Percentiles rank a stretch among this genome's conserved stretches.
These are phyloP conservation scores for Epistrophe eligans DNA, from an alignment of 2,888 invertebrate genomes.

Conservation along the genomic window DNA sequence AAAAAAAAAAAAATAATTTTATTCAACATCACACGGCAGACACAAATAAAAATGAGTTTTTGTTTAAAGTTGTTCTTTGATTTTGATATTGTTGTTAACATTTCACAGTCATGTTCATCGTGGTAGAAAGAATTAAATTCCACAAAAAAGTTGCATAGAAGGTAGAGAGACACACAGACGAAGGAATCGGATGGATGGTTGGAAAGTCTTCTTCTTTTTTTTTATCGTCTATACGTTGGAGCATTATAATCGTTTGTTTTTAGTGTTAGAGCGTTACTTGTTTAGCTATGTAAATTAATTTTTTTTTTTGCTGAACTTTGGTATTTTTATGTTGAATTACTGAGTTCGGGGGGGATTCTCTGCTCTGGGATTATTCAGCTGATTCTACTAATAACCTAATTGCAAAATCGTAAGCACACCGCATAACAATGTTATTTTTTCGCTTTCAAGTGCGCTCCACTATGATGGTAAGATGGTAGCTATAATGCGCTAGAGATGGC, in stretches of 20 bases:
- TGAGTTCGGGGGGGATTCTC: neutral
- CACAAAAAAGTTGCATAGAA: conserved; percentile 33
- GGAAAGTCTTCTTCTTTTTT: conserved; percentile 19
- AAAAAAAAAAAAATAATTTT: neutral
- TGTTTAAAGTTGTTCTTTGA: conserved; percentile 42
- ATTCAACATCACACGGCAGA: neutral
- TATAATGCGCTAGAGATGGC: neutral
- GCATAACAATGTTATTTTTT: conserved; percentile 19
- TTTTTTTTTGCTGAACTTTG: conserved; percentile 68
- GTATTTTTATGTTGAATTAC: conserved; percentile 47
- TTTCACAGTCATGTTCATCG: conserved; percentile 59
- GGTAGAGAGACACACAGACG: too few relatives aligned
- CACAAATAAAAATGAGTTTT: conserved; percentile 18
- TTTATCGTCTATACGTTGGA: conserved; percentile 7
- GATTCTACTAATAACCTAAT: conserved; percentile 64
- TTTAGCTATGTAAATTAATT: conserved; percentile 59
- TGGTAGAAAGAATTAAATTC: conserved; percentile 10
- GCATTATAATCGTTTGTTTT: conserved; percentile 9
- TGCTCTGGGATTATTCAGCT: conserved; percentile 13
- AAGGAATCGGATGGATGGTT: neutral
- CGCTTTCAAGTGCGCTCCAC: conserved; percentile 26
- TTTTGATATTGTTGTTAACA: conserved; percentile 60
- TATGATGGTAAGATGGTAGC: conserved; percentile 25
- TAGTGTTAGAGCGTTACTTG: conserved; percentile 42
- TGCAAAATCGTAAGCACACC: conserved; percentile 56